These are phyloP conservation scores for Samia ricini DNA, from an alignment of 1,140 invertebrate species.

Conservation along the genomic window DNA sequence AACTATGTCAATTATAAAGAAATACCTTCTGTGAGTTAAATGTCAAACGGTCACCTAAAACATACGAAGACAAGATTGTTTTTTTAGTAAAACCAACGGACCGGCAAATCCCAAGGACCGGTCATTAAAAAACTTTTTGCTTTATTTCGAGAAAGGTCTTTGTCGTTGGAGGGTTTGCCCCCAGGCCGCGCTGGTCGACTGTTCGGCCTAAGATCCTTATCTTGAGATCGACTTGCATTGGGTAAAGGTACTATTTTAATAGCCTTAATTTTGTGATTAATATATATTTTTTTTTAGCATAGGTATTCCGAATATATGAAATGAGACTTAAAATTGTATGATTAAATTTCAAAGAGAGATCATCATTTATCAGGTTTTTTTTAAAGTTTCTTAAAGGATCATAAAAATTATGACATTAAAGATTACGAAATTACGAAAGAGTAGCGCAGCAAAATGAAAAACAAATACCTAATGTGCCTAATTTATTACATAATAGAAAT, in stretches of 20 bases:
- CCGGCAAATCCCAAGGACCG: slow-evolving; percentile 9
- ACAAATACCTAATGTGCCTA: no score
- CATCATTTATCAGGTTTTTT: no score
- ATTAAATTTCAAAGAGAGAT: no score
- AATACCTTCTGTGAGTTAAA: neutral
- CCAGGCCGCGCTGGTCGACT: neutral
- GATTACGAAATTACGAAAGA: no score
- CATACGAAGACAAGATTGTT: neutral
- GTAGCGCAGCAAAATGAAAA: no score
- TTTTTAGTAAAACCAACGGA: slow-evolving; percentile 11
- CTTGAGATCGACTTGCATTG: neutral
- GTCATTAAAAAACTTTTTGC: slow-evolving; percentile 9
- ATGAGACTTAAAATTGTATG: no score
- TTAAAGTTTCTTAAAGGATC: no score
- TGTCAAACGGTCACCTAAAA: neutral
- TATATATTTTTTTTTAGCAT: neutral
- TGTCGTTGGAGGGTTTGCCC: neutral
- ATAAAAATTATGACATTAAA: no score
- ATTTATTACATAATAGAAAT: no score
- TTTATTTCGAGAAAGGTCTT: slow-evolving; percentile 8
- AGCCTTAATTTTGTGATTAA: neutral
- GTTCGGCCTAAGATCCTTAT: slow-evolving; percentile 7
- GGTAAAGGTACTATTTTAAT: no score
- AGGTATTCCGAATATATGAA: no score
- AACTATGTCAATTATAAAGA: neutral